These are phyloP conservation scores for Thalpophila matura DNA, from an alignment of 2,888 invertebrate genomes.

Conservation along the genomic window DNA sequence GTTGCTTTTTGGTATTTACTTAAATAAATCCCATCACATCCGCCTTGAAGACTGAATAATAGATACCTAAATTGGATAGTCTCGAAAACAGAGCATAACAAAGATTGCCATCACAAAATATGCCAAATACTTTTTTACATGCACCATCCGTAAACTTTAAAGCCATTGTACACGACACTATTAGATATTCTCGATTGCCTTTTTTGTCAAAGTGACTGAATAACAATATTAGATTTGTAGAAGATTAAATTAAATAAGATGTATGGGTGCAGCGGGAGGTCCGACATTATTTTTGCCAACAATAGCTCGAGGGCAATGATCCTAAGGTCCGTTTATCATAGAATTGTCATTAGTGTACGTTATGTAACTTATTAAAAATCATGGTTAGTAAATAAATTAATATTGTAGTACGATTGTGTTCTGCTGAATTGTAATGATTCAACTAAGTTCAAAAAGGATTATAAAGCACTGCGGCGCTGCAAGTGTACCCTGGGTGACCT, in stretches of 20 bases:
- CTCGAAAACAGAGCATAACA: conserved; percentile 13
- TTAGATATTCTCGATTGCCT: conserved; percentile 31
- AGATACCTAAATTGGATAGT: not conserved
- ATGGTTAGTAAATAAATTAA: not conserved
- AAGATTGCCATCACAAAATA: conserved; percentile 25
- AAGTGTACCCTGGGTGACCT: too few relatives aligned
- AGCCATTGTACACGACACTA: conserved; percentile 45
- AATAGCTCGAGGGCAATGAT: conserved; percentile 51
- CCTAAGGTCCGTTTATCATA: conserved; percentile 45
- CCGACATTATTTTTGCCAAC: conserved; percentile 41
- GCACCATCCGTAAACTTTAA: conserved; percentile 19
- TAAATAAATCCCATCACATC: not conserved
- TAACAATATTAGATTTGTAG: conserved; percentile 39
- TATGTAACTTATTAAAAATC: conserved; percentile 14
- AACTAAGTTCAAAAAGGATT: too few relatives aligned
- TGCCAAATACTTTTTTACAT: conserved; percentile 38
- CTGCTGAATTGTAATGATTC: too few relatives aligned
- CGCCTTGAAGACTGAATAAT: not conserved
- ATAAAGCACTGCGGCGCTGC: too few relatives aligned
- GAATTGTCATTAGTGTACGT: conserved; percentile 43
- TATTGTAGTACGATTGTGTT: too few relatives aligned
- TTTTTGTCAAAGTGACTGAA: conserved; percentile 43
- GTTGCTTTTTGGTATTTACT: too few relatives aligned
- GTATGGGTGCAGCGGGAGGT: conserved; percentile 50
- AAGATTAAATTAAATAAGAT: conserved; percentile 38